Percentiles rank a stretch among this genome's conserved stretches.
Evolutionary conservation across 1,140 invertebrate genomes (phyloP).

Genomic region (Rhopalosiphum maidis): DNA sequence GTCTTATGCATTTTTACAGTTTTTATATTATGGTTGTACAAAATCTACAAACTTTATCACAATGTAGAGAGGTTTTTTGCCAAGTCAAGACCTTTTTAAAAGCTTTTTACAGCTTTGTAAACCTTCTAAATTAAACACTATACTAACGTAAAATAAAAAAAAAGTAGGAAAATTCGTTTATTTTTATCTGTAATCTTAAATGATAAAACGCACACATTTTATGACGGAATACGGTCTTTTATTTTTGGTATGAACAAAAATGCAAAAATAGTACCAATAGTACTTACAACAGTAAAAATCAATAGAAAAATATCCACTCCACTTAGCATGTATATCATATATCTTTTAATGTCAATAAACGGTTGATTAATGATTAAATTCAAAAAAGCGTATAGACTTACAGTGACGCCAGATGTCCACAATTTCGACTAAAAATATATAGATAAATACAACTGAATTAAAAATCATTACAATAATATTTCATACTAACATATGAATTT

Average conservation of each 20-base stretch:
- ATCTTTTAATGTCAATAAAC: not conserved
- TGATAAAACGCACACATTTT: not conserved
- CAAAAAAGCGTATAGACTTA: not conserved
- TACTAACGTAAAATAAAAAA: not conserved
- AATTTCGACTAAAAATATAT: constrained; percentile 5
- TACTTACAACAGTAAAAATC: not conserved
- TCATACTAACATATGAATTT: not conserved
- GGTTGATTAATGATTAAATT: constrained; percentile 17
- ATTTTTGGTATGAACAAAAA: not conserved
- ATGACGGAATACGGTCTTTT: not conserved
- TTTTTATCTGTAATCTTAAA: constrained; percentile 22
- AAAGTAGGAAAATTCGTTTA: constrained; percentile 20
- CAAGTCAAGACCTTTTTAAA: constrained; percentile 24
- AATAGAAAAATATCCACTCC: not conserved
- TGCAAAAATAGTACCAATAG: not conserved
- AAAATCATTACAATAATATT: not conserved
- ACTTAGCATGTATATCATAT: not conserved
- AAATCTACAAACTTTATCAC: constrained; percentile 8
- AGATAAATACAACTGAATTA: not conserved
- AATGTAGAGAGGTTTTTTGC: not conserved
- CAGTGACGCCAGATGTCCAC: constrained; percentile 21
- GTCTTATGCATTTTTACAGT: not conserved
- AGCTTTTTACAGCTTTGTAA: constrained; percentile 12
- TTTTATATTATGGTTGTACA: constrained; percentile 17
- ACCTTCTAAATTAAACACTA: constrained; percentile 21